Evolutionary conservation across 2,113 vertebrate genomes (phyloP), one percentile per base, ranked within the genome.

Genomic region (Oreochromis tanganicae): DNA sequence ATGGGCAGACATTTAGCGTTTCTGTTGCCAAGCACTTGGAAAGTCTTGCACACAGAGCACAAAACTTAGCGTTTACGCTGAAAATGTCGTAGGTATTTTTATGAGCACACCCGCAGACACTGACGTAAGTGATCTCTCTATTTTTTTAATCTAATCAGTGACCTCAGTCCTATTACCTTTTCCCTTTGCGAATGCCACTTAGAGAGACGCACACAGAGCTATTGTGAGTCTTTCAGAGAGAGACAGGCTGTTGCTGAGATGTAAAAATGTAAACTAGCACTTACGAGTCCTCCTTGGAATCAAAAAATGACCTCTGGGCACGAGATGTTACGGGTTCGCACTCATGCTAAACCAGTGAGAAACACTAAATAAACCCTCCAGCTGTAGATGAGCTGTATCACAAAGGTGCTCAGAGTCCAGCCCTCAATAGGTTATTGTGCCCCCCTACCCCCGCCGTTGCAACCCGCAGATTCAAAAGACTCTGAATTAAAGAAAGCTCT

Each of bases 171-270:
- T 86, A 68, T 88, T 88, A 82, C 94, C 94, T 90, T 94, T 95
- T 94, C 88, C 95, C 93, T 86, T 93, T 93, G 56, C 85, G 91
- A 95, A 96, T 94, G 95, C 94, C 95, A 96, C 96, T 96, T 91
- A 79, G 61, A 92, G 68, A 93, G 38, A 86, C 11, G 75, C 54
- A 88, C 82, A 78, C 61, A 89, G 29, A 81, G 73, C 84, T 88
- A 83, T 93, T 93, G 83, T 87, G 93, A 87, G 50, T 93, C 91
- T 94, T 95, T 95, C 4, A 4, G 41, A 27, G 41, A 73, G 73
- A 52, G 80, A 85, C 73, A 82, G 78, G 87, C 80, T 84, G 50
- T 54, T 80, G 82, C 56, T 59, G 78, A 85, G 61, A 71, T 32
- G 27, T 61, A 82, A 73, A 38, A 82, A 79, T 90, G 68, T 84